These are phyloP conservation scores for Phengaris alcon DNA, from an alignment of 2,888 invertebrate genomes.

Conservation along the genomic window DNA sequence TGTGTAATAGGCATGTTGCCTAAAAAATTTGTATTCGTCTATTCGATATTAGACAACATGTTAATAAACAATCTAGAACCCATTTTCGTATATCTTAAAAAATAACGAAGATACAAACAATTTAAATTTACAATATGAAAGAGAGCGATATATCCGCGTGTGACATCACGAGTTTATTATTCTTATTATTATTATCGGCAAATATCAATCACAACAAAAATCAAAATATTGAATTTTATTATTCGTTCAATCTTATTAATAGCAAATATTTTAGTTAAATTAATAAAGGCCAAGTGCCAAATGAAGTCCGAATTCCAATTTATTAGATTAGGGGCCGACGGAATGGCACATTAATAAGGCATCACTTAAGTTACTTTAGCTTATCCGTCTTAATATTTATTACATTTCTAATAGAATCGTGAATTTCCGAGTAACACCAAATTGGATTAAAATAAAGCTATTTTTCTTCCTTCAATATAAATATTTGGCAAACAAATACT, in stretches of 20 bases:
- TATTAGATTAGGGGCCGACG: conserved; percentile 21
- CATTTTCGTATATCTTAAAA: too few species aligned
- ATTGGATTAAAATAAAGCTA: conserved; percentile 20
- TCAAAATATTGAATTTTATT: background rate
- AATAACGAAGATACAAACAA: too few species aligned
- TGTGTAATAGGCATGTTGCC: background rate
- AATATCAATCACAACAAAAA: too few species aligned
- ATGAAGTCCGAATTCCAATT: conserved; percentile 24
- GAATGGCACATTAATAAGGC: conserved; percentile 23
- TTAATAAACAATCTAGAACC: too few species aligned
- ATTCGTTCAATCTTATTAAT: conserved; percentile 2
- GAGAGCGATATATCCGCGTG: too few species aligned
- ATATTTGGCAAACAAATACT: conserved; percentile 2
- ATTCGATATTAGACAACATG: too few species aligned
- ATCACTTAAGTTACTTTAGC: conserved; percentile 25
- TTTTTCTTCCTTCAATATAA: background rate
- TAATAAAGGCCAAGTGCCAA: conserved; percentile 16
- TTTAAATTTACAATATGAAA: too few species aligned
- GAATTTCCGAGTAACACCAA: conserved; percentile 2
- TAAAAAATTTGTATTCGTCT: too few species aligned
- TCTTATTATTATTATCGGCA: too few species aligned
- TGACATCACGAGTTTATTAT: too few species aligned
- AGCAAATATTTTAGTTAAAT: conserved; percentile 1
- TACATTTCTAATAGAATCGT: conserved; percentile 18
- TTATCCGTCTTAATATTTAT: conserved; percentile 25